Percentiles rank a stretch among this genome's conserved stretches.
Conservation (phyloP, 1,140 invertebrate species). For the Drosophila setifemur region DNA sequence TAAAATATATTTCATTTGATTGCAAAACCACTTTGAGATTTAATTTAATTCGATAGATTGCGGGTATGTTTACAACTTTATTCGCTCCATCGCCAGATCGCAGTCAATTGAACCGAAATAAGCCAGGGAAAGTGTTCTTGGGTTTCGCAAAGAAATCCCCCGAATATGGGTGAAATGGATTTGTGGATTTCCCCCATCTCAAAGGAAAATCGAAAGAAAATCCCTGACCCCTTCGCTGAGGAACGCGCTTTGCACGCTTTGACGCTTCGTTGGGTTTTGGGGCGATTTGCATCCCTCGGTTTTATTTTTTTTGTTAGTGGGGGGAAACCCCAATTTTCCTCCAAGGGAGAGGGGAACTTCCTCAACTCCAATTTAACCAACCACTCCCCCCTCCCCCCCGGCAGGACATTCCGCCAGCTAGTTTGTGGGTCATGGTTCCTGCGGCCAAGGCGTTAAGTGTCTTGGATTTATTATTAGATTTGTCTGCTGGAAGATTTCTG, state of each 20-base stretch:
- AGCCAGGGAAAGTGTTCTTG: constrained; percentile 24
- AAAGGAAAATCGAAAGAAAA: neutral
- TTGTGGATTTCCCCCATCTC: constrained; percentile 28
- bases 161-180: constrained; percentile 60
- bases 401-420: constrained; percentile 36
- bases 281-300: constrained; percentile 67
- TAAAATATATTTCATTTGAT: neutral
- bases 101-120: constrained; percentile 35
- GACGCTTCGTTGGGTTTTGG: constrained; percentile 59
- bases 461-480: constrained; percentile 80
- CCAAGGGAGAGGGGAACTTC: neutral
- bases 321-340: neutral
- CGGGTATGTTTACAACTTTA: constrained; percentile 8
- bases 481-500: constrained; percentile 52
- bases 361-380: constrained; percentile 14
- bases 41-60: constrained; percentile 1
- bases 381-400: neutral
- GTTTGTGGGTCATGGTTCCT: constrained; percentile 70
- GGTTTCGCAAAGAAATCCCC: constrained; percentile 10
- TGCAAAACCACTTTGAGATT: neutral
- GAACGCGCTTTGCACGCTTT: constrained; percentile 46
- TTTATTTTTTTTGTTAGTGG: neutral
- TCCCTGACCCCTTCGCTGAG: constrained; percentile 2
- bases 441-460: constrained; percentile 77
- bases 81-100: neutral